A percentile compares a stretch with the other conserved stretches of the same genome.
Evolutionary conservation across 2,797 vertebrate species (phyloP).

Genomic region (Aphelocoma californica): DNA sequence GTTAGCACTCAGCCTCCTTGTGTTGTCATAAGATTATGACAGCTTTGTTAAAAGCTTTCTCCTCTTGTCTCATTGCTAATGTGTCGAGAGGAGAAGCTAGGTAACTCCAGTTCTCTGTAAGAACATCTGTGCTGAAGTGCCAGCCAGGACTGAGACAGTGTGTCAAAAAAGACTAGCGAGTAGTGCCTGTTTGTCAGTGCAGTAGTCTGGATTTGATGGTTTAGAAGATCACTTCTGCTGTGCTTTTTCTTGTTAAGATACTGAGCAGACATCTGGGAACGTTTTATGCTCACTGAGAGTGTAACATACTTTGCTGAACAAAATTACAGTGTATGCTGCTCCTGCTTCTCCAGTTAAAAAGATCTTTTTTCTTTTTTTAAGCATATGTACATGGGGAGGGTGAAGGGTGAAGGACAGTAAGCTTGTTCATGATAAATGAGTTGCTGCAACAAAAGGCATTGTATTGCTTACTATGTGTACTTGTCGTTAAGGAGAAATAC

Average conservation of each 20-base stretch:
- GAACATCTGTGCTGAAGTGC: neutral
- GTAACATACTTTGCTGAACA: neutral
- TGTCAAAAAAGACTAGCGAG: neutral
- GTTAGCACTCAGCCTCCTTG: neutral
- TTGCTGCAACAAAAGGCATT: constrained; percentile 32
- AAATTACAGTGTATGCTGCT: neutral
- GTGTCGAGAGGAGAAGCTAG: neutral
- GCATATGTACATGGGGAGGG: neutral
- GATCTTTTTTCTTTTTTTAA: neutral
- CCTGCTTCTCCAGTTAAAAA: neutral
- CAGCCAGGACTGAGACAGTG: neutral
- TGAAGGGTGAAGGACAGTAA: constrained; percentile 50
- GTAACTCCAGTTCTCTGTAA: neutral
- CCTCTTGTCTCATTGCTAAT: neutral
- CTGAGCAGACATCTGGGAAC: neutral
- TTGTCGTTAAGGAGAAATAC: constrained; percentile 50
- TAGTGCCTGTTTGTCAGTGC: neutral
- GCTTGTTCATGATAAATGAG: constrained; percentile 59
- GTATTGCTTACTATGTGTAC: constrained; percentile 26
- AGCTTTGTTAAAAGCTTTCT: constrained; percentile 22
- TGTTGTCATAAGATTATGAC: constrained; percentile 4
- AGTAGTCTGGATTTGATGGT: neutral
- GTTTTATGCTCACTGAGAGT: neutral
- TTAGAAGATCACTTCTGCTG: neutral
- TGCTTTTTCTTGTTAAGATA: neutral